phyloP scores from a whole-genome alignment of 2,888 invertebrate genomes.

The Lamellibrachia satsuma region DNA sequence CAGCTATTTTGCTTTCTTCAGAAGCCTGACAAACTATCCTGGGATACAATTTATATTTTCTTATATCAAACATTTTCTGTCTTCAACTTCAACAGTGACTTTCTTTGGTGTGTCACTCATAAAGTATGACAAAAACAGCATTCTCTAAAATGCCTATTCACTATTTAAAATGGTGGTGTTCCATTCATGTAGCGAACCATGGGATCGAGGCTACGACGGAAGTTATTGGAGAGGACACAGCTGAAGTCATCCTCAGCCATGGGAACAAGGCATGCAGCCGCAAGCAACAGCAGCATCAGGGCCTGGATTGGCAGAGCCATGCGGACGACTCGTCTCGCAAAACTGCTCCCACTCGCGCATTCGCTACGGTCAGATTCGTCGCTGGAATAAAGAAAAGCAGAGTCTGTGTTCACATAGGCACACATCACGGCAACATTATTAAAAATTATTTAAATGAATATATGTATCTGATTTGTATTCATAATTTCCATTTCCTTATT shows the following conservation, averaged over 20 bases:
- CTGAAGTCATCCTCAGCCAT: constrained; percentile 83
- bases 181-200: constrained; percentile 91
- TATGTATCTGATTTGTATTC: not conserved
- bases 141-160: not conserved
- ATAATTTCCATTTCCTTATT: not conserved
- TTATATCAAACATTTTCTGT: not conserved
- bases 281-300: constrained; percentile 88
- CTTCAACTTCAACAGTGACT: not conserved
- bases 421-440: not conserved
- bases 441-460: not conserved
- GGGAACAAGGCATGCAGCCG: constrained; percentile 91
- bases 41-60: not conserved
- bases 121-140: not conserved
- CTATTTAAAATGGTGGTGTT: constrained; percentile 77
- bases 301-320: constrained; percentile 95
- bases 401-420: not conserved
- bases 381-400: not conserved
- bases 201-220: constrained; percentile 85
- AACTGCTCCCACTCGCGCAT: not conserved
- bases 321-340: constrained; percentile 77
- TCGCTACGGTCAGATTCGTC: not conserved
- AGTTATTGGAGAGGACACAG: constrained; percentile 84
- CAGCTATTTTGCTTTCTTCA: not conserved
- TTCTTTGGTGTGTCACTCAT: not conserved
- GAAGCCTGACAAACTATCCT: not conserved